Evolutionary conservation across 53 echinoderm and acorn worm species (phyloP), one percentile per base, ranked within the genome.

Genomic region (Hippasteria phrygiana): DNA sequence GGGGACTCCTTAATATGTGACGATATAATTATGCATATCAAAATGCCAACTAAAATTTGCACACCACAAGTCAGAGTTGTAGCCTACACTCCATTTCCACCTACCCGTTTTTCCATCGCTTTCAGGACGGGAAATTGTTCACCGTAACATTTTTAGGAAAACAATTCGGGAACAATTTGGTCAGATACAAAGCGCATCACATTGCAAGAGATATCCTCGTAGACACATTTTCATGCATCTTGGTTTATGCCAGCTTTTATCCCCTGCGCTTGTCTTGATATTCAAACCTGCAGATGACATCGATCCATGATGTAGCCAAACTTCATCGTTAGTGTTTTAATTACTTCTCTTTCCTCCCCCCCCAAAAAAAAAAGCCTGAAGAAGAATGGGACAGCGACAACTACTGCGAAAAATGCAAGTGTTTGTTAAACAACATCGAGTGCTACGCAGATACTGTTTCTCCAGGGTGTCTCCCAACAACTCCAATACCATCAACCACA

Each of bases 321-420:
- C n/a, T n/a, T n/a, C n/a, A n/a, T n/a, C n/a, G n/a, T n/a, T n/a
- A n/a, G n/a, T n/a, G n/a, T n/a, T n/a, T n/a, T n/a, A n/a, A n/a
- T n/a, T n/a, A n/a, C n/a, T n/a, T n/a, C n/a, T n/a, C 24, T 59
- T 59, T 59, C 56, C 35, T 79, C 79, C 34, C 26, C 11, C n/a
- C n/a, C n/a, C n/a, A n/a, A n/a, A n/a, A n/a, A 16, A 7, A 17
- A 36, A 18, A 85, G 85, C 85, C 85, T 48, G 35, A 50, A 16
- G 85, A 85, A 2, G 27, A 28, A 26, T 85, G 85, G 85, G 14
- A 48, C 0, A 37, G 85, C 37, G 14, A 33, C 38, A 35, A 71
- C 8, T 12, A 53, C 8, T 85, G 85, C 32, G 85, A 85, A 48
- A 51, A 85, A 38, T 85, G 85, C 71, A 31, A 46, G 35, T 85